Percentiles rank a stretch among this genome's conserved stretches.
Evolutionary conservation across 1,140 invertebrate genomes (phyloP).

Genomic region (Holotrichia oblita): DNA sequence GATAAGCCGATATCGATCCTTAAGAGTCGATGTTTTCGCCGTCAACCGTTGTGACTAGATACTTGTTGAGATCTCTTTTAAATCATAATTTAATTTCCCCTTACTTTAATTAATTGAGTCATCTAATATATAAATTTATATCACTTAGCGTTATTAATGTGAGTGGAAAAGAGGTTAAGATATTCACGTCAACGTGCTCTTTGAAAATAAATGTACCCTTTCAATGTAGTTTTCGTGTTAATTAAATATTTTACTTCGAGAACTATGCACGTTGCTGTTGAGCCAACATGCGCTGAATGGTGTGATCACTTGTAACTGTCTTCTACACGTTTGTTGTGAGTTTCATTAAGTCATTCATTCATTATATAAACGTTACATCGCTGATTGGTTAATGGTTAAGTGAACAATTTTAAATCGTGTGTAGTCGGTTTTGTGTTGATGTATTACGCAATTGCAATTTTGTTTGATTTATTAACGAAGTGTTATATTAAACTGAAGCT

Average conservation of each 20-base stretch:
- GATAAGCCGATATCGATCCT: conserved; percentile 7
- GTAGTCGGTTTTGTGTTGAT: no score
- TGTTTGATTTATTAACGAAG: no score
- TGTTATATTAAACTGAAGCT: no score
- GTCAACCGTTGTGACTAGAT: not conserved
- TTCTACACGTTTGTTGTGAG: not conserved
- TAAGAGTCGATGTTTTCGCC: not conserved
- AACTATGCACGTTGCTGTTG: not conserved
- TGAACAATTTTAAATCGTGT: no score
- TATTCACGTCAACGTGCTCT: conserved; percentile 12
- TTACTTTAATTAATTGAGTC: conserved; percentile 33
- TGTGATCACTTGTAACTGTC: not conserved
- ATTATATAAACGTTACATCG: not conserved
- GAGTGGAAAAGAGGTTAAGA: conserved; percentile 31
- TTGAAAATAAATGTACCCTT: conserved; percentile 11
- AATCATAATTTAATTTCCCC: conserved; percentile 25
- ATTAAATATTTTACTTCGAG: conserved; percentile 17
- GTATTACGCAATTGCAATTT: no score
- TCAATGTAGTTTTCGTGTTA: conserved; percentile 22
- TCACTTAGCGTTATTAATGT: conserved; percentile 27
- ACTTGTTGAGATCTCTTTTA: conserved; percentile 19
- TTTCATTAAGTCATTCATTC: not conserved
- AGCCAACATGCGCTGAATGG: not conserved
- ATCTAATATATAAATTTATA: conserved; percentile 26
- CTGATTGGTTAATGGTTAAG: not conserved